Evolutionary conservation across 2,797 vertebrate genomes (phyloP), one percentile per base, ranked within the genome.

Genomic region (Chelon auratus): DNA sequence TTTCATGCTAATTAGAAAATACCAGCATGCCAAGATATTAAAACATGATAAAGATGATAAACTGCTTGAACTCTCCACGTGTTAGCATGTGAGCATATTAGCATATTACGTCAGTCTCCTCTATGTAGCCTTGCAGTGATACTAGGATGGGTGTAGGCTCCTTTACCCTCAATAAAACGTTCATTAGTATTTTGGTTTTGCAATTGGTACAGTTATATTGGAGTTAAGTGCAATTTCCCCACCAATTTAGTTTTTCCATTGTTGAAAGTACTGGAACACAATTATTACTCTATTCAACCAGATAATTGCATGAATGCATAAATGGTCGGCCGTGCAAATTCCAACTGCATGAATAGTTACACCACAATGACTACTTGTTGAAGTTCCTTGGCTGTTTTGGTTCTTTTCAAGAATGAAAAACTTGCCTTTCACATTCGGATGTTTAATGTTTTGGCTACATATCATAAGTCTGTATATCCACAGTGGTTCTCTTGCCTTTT

Each of bases 301-400:
- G 33, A 72, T 61, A 62, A 72, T 56, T 67, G 39, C 14, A 42
- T 37, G 14, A 36, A 33, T 60, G 9, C 9, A 30, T 65, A 18
- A 60, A 72, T 22, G 36, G 47, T 63, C 30, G 67, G 30, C 53
- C 14, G n/a, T 65, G 15, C 15, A 48, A 56, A 30, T 15, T 20
- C 18, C 30, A 26, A 64, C 10, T 15, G 20, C 48, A 47, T 67
- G 24, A 47, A 51, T 58, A 18, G 12, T 17, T 48, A 57, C 30
- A 62, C 47, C 65, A 59, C 73, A 63, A 48, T 48, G 24, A 68
- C 36, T 22, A 47, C 26, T 64, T 57, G 26, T 30, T 17, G 53
- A 4, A 36, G 12, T 36, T 55, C 7, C 26, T 37, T 36, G 9
- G 33, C 30, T 50, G 10, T 50, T 55, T 36, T 20, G 11, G 11